Evolutionary conservation across 2,888 invertebrate genomes (phyloP), one percentile per base, ranked within the genome.

Genomic region (Eilema caniola): DNA sequence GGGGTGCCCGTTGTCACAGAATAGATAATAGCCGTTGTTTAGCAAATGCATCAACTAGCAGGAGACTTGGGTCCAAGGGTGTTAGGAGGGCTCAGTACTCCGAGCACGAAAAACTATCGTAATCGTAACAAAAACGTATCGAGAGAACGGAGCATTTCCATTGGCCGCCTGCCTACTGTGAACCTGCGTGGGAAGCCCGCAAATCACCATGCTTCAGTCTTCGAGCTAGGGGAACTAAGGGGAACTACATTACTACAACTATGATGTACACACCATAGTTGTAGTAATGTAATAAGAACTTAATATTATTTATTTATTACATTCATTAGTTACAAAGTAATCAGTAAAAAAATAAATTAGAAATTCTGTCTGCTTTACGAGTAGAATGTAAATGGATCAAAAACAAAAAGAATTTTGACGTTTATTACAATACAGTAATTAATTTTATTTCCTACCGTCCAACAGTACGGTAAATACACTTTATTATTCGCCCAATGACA

Each of bases 381-480:
- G 47, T 28, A 24, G 33, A 57, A 65, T 53, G 3, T n/a, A 11
- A 23, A 65, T 20, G 23, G 24, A 33, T 24, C 56, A 57, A 57
- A 66, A 20, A 57, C 24, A 65, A 28, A 57, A 37, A 23, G 14
- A 66, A 23, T 23, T 47, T 5, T 28, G n/a, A 12, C 53, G 25
- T 66, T 37, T 16, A 37, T 59, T 41, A 60, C 24, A 53, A 37
- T 33, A 31, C 24, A 57, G 66, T 66, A 66, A 56, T 66, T 66
- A 66, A 66, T 20, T 59, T 66, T 60, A 37, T 37, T 57, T 66
- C 66, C 57, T 66, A 16, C 10, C 24, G 57, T 66, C 57, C 16
- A 56, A 33, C 66, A 37, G 57, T 66, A 66, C 33, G 23, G 66
- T 66, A 66, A 66, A 66, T 33, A 66, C 11, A 66, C 33, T 33